Conservation (phyloP, 1,140 invertebrate species). For the Brachionus calyciflorus region DNA sequence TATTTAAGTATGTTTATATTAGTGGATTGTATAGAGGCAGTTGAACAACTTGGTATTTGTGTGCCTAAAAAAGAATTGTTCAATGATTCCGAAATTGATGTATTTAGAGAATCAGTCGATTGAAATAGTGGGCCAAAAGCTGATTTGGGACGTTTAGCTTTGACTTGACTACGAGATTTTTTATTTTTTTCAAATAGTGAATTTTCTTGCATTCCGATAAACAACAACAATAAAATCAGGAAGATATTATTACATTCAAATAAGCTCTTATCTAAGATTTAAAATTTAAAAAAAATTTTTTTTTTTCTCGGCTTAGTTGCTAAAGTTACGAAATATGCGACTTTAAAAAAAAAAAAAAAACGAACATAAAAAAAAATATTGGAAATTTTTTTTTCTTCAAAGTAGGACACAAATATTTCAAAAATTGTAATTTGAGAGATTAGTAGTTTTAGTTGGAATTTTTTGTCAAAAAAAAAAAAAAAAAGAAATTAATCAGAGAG, state of each 20-base stretch:
- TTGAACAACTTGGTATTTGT: background rate
- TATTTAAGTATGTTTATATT: background rate
- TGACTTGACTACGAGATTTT: background rate
- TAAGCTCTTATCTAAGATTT: too few species aligned
- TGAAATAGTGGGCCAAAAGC: slow-evolving; percentile 29
- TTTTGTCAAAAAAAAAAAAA: slow-evolving; percentile 18
- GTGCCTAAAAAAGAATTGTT: background rate
- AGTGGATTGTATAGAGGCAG: background rate
- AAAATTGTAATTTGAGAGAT: slow-evolving; percentile 35
- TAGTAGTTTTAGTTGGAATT: too few species aligned
- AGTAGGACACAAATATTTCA: slow-evolving; percentile 27
- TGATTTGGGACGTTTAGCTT: slow-evolving; percentile 36
- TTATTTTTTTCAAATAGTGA: slow-evolving; percentile 4
- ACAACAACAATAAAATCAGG: too few species aligned
- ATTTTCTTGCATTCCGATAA: background rate
- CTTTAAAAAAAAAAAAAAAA: too few species aligned
- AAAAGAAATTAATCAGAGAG: slow-evolving; percentile 10
- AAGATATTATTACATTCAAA: too few species aligned
- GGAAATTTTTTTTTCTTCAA: slow-evolving; percentile 11
- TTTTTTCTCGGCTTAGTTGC: too few species aligned
- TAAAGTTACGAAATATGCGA: background rate
- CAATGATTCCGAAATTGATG: background rate
- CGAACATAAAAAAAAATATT: background rate
- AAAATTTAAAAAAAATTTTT: too few species aligned
- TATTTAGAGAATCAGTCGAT: background rate